Evolutionary conservation across 23 tunicate species (phyloP), one percentile per base, ranked within the genome.

Genomic region (Styela clava): DNA sequence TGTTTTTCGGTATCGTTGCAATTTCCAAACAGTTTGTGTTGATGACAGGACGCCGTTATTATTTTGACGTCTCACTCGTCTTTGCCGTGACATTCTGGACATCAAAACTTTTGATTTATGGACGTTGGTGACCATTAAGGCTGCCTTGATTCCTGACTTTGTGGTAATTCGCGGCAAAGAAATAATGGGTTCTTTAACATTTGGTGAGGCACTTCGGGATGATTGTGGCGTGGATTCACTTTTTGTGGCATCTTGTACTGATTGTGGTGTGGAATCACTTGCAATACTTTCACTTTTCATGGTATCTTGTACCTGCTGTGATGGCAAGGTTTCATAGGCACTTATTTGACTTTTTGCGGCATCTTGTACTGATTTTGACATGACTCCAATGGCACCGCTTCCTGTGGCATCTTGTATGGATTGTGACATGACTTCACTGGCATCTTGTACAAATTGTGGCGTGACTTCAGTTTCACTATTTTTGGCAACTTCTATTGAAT

Each of bases 21-120:
- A 56, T 29, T 76, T 76, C 81, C 81, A 76, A 22, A 76, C 69
- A 37, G 35, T 76, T 29, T 76, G 65, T 9, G 65, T 76, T 56
- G 27, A 70, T 19, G 52, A 27, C 21, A 76, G 27, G 16, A 24
- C 22, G 18, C 31, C 81, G 64, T 33, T 31, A 7, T 36, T 16
- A 24, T 1, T 23, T 31, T 29, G 30, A 12, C 52, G 35, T 21
- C 1, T 33, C 24, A 44, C 31, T 27, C 81, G 64, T 64, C 65
- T 35, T 23, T 24, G 26, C 44, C 65, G 64, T 0, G 81, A 76
- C 81, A 76, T 76, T 25, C 81, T 70, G 5, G 81, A 44, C 81
- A 35, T 44, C 24, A 16, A 21, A 1, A 29, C 37, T 35, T 64
- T 52, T 24, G 64, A 33, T 29, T 52, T 36, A 16, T 67, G 31